These are phyloP conservation scores for Linepithema humile DNA, from an alignment of 1,140 invertebrate genomes.

Conservation along the genomic window DNA sequence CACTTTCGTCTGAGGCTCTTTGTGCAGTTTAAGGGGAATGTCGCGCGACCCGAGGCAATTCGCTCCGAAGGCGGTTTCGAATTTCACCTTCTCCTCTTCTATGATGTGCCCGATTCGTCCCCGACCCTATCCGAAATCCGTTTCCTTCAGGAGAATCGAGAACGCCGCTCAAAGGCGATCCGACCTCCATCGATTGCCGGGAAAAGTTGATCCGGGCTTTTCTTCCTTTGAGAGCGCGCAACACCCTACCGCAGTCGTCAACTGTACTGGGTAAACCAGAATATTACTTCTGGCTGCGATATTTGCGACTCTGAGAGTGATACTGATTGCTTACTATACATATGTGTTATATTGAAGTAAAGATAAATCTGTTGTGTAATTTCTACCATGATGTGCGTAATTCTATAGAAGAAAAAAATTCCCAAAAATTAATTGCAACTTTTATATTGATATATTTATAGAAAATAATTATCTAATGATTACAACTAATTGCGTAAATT, in stretches of 20 bases:
- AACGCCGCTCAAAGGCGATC: conserved; percentile 51
- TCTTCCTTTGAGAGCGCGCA: conserved; percentile 30
- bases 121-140: conserved; percentile 59
- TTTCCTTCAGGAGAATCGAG: conserved; percentile 66
- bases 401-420: no score
- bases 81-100: conserved; percentile 49
- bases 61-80: conserved; percentile 68
- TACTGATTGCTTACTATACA: not conserved
- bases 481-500: not conserved
- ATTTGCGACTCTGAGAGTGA: not conserved
- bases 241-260: conserved; percentile 27
- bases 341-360: not conserved
- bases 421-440: not conserved
- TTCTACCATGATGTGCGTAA: no score
- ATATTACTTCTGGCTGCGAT: conserved; percentile 27
- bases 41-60: conserved; percentile 65
- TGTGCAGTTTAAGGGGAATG: conserved; percentile 69
- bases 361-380: not conserved
- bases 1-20: conserved; percentile 66
- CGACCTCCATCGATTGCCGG: conserved; percentile 61
- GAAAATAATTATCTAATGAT: not conserved
- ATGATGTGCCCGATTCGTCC: not conserved
- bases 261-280: conserved; percentile 19
- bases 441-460: not conserved
- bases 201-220: conserved; percentile 60